These are phyloP conservation scores for Cyprinus carpio DNA, from an alignment of 2,113 vertebrate species.

Conservation along the genomic window DNA sequence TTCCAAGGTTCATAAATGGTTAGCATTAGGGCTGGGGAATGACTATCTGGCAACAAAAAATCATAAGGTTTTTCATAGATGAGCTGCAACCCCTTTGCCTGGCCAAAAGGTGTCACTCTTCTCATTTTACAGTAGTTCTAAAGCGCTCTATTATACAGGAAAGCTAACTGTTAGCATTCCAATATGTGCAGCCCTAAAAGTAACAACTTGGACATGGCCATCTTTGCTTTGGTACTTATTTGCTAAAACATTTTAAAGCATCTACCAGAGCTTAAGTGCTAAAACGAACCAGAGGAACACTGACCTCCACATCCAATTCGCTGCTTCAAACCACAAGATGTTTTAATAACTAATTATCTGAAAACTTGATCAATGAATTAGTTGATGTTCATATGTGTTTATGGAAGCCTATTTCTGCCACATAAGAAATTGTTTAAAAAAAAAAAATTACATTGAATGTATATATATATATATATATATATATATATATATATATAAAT, in stretches of 20 bases:
- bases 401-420: too few species aligned
- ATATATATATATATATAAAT: too few species aligned
- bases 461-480: too few species aligned
- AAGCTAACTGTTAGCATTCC: background rate
- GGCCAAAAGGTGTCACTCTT: slow-evolving; percentile 48
- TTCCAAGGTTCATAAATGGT: background rate
- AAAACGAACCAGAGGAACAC: background rate
- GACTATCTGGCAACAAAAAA: background rate
- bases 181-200: background rate
- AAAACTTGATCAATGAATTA: background rate
- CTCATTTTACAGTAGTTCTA: slow-evolving; percentile 14
- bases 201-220: background rate
- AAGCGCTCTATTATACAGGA: background rate
- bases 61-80: background rate
- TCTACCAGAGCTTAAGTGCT: background rate
- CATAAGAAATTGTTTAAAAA: too few species aligned
- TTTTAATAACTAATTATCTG: background rate
- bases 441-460: too few species aligned
- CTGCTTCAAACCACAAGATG: background rate
- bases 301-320: background rate
- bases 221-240: background rate
- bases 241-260: background rate
- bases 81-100: background rate
- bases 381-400: background rate
- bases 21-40: background rate